A percentile compares a stretch with the other conserved stretches of the same genome.
phyloP scores from a whole-genome alignment of 2,797 vertebrate species.

The Ara ararauna region DNA sequence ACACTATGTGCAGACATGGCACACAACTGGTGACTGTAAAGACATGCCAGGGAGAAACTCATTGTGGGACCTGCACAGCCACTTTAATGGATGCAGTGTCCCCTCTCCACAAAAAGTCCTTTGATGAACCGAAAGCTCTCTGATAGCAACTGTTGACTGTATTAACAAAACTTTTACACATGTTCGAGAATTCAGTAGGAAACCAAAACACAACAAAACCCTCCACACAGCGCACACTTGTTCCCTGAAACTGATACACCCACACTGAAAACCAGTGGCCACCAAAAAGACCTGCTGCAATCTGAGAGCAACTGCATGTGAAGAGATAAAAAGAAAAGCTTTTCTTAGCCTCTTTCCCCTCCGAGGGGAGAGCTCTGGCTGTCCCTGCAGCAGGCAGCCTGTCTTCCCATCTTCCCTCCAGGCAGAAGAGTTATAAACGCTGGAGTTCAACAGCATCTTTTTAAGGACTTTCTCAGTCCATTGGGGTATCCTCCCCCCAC shows the following conservation, averaged over 20 bases:
- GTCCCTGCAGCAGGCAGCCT: neutral
- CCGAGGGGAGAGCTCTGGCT: neutral
- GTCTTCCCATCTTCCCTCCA: neutral
- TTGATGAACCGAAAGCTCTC: slow-evolving; percentile 66
- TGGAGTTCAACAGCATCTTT: neutral
- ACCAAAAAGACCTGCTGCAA: slow-evolving; percentile 35
- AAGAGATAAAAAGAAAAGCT: slow-evolving; percentile 58
- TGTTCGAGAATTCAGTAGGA: slow-evolving; percentile 25
- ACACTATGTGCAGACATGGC: neutral
- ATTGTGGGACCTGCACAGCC: slow-evolving; percentile 10
- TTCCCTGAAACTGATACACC: slow-evolving; percentile 62
- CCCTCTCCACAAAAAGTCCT: slow-evolving; percentile 60
- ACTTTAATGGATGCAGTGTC: slow-evolving; percentile 21
- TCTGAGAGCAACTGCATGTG: neutral
- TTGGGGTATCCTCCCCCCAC: neutral
- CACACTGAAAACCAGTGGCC: neutral
- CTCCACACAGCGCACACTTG: neutral
- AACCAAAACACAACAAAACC: neutral
- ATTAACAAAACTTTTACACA: slow-evolving; percentile 70
- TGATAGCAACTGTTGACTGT: slow-evolving; percentile 59
- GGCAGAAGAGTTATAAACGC: neutral
- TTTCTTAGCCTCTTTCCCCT: slow-evolving; percentile 17
- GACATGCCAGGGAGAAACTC: neutral
- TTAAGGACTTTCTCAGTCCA: neutral
- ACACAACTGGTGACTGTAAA: neutral